Base-by-base conservation (phyloP, 2,888 invertebrate species). In the Syritta pipiens region DNA sequence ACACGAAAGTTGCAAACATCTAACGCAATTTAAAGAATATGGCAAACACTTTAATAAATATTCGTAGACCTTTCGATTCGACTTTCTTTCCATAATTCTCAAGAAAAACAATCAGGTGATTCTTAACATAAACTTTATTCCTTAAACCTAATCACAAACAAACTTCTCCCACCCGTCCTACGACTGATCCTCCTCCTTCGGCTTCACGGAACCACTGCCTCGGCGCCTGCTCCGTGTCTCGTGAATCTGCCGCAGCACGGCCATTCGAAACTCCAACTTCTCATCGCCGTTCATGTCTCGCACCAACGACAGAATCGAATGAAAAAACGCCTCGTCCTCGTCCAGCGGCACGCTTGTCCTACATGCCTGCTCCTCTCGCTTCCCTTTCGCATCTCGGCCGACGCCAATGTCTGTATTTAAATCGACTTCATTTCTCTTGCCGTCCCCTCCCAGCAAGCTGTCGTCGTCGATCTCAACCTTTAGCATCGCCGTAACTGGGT, bases 271-370 rank as follows among this genome's bases (percentile, higher is more conserved):
- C 0, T 72, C 55, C 2, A 72, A 7, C 32, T 63, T 63, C 7
- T 72, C 72, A 40, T 62, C 72, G 5, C n/a, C 12, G 10, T 19
- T 32, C 72, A 72, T 62, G 3, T 57, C 55, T 4, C 22, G 46
- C 1, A 72, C 63, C 1, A 40, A 30, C 1, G 72, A 57, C 4
- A 49, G 32, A 3, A 55, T 55, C 4, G 72, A 72, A 1, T 26
- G 30, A 6, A 72, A 72, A 17, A 72, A 72, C 2, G 62, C 17
- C 12, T 63, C 49, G 14, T 72, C 72, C 55, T 57, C 72, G 10
- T 63, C 59, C 0, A 20, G 22, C 20, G 24, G 1, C 7, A 19
- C 5, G 4, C n/a, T 9, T 35, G 1, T 9, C 12, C 4, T 6
- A 5, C 35, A 10, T 4, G 1, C 4, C 6, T 1, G 6, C 12